Evolutionary conservation across 2,113 vertebrate species (phyloP), one percentile per base, ranked within the genome.

Genomic region (Junco hyemalis): DNA sequence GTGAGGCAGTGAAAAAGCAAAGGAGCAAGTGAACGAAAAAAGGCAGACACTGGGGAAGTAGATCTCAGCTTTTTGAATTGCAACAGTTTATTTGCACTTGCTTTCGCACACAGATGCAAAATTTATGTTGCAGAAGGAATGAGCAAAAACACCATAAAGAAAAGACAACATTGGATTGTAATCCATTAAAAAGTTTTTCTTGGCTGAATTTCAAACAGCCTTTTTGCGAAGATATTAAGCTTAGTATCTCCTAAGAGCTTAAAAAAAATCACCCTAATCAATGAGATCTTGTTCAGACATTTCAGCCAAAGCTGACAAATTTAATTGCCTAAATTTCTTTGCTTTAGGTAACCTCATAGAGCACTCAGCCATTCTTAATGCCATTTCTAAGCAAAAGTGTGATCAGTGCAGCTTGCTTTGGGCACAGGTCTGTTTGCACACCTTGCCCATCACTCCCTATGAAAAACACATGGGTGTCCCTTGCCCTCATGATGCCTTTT

Each of bases 301-400:
- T 64, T 83, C 68, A 93, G 57, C 20, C 57, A 92, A 81, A 93
- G 59, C 13, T 85, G 20, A 47, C 93, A 80, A 88, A 93, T 89
- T 90, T 80, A 93, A 96, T 92, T 63, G 35, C 10, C 29, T 71
- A 48, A 7, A 61, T 84, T 74, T 74, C 11, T 57, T 48, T 4
- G 2, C 8, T 31, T 42, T 45, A 54, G 16, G 23, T 45, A 76
- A 81, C n/a, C 21, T 81, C 77, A 59, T 36, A 74, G 44, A 79
- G 8, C 44, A 48, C 26, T 79, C 0, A 0, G 24, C 7, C 29
- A 35, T 64, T 86, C 20, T 11, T 81, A n/a, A 45, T 26, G 28
- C 3, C 21, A 26, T 2, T 51, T 93, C 23, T 51, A 44, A 78
- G 11, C 5, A 68, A 70, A 95, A 66, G 57, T 12, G 19, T 26